These are phyloP conservation scores for Oncorhynchus kisutch DNA, from an alignment of 2,113 vertebrate genomes.

Conservation along the genomic window DNA sequence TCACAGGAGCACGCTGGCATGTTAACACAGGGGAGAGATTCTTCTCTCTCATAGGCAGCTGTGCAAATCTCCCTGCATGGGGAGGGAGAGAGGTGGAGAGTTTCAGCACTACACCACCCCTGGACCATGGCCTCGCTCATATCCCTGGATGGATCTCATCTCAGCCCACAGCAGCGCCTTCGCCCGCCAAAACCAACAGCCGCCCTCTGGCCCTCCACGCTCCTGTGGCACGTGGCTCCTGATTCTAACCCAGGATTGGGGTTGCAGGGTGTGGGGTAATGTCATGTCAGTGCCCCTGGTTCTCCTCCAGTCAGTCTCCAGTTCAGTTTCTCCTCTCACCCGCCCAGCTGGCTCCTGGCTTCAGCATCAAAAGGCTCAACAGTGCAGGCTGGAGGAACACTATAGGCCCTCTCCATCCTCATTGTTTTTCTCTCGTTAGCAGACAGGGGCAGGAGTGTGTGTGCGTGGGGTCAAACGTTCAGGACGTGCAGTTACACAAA, in stretches of 20 bases:
- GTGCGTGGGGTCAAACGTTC: slow-evolving; percentile 16
- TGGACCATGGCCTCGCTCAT: neutral
- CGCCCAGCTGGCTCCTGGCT: neutral
- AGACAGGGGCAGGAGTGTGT: slow-evolving; percentile 5
- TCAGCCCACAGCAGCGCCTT: slow-evolving; percentile 24
- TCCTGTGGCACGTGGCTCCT: slow-evolving; percentile 61
- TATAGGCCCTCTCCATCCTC: neutral
- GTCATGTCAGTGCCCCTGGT: neutral
- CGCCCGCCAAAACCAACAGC: slow-evolving; percentile 60
- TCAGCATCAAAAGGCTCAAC: neutral
- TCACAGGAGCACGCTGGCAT: slow-evolving; percentile 48
- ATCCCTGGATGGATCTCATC: neutral
- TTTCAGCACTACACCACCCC: slow-evolving; percentile 14
- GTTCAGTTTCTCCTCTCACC: neutral
- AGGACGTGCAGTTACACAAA: neutral
- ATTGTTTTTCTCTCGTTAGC: neutral
- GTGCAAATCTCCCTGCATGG: slow-evolving; percentile 66
- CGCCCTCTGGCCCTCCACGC: slow-evolving; percentile 25
- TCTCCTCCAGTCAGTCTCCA: neutral
- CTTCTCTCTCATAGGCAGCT: slow-evolving; percentile 65
- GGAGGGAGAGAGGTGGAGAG: slow-evolving; percentile 26
- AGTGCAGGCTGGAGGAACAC: neutral
- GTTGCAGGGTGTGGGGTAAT: slow-evolving; percentile 48
- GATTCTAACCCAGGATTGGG: slow-evolving; percentile 57
- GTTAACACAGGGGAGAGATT: slow-evolving; percentile 52